Evolutionary conservation across 1,140 invertebrate genomes (phyloP), one percentile per base, ranked within the genome.

Genomic region (Bacillus rossius): DNA sequence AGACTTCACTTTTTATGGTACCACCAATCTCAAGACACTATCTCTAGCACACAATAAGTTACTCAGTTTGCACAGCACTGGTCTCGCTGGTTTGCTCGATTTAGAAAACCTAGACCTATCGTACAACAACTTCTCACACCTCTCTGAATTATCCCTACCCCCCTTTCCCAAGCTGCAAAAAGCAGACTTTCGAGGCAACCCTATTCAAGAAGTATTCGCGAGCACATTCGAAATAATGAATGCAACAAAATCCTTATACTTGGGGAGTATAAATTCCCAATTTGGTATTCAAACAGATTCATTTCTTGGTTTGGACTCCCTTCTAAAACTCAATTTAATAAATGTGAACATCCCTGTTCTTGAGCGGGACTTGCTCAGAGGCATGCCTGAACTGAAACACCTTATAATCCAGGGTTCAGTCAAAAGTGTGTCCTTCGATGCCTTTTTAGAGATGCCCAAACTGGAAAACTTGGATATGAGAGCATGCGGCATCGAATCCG

Each of bases 201-300:
- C 85, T n/a, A 77, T 88, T 20, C 77, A 77, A 59, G 72, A 78
- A 2, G 77, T 88, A 60, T 83, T 84, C 64, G 79, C 84, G n/a
- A 84, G 83, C 38, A 84, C 84, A 10, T 87, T 87, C 65, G 84
- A 85, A 72, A 81, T 86, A 1, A 81, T 87, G 80, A 87, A 87
- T 67, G 77, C 76, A 38, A 87, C 85, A 2, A 69, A 75, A 54
- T 72, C 74, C n/a, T 67, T 88, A 17, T 77, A 79, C 62, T 65
- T 88, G 37, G 85, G 85, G 16, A 78, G 78, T 26, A 65, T 73
- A 20, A 69, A 71, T 17, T 73, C 75, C 1, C 72, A 76, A 23
- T 60, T 87, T 10, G 75, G 79, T 54, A 59, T 88, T 34, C 70
- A 79, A 54, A 76, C 78, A 55, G 82, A 84, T 63, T 81, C 84